These are phyloP conservation scores for Okamejei kenojei DNA, from an alignment of 2,797 vertebrate species.

Conservation along the genomic window DNA sequence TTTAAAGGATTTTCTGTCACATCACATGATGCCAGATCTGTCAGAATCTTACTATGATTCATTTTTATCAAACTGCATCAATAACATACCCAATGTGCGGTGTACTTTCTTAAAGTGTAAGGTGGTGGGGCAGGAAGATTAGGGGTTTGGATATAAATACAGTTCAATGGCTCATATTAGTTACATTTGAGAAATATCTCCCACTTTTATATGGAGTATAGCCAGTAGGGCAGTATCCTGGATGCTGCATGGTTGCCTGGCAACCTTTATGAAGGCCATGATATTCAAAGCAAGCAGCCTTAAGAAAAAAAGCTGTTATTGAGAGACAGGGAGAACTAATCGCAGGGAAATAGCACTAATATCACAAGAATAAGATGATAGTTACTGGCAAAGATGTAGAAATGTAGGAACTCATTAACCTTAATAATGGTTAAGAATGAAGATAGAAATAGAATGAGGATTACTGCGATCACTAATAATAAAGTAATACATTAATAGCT, in stretches of 20 bases:
- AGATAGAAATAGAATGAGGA: not conserved
- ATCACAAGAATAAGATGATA: not conserved
- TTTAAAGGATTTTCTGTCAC: not conserved
- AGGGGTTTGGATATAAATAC: not conserved
- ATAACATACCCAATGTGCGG: not conserved
- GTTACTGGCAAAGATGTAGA: not conserved
- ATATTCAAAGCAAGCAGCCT: constrained; percentile 4
- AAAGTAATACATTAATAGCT: not conserved
- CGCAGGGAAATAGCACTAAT: not conserved
- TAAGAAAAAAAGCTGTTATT: not conserved
- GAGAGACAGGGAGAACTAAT: not conserved
- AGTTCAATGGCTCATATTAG: not conserved
- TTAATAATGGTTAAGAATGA: not conserved
- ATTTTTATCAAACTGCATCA: not conserved
- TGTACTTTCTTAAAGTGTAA: not conserved
- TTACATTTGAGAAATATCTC: not conserved
- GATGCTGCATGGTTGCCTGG: not conserved
- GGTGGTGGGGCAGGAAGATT: too few species aligned
- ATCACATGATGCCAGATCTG: not conserved
- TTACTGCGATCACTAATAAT: not conserved
- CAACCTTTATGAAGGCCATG: constrained; percentile 6
- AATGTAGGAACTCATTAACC: not conserved
- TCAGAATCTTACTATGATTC: not conserved
- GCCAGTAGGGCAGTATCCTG: not conserved
- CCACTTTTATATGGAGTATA: not conserved